Evolutionary conservation across 1,140 invertebrate species (phyloP).

Genomic region (Babylonia areolata): DNA sequence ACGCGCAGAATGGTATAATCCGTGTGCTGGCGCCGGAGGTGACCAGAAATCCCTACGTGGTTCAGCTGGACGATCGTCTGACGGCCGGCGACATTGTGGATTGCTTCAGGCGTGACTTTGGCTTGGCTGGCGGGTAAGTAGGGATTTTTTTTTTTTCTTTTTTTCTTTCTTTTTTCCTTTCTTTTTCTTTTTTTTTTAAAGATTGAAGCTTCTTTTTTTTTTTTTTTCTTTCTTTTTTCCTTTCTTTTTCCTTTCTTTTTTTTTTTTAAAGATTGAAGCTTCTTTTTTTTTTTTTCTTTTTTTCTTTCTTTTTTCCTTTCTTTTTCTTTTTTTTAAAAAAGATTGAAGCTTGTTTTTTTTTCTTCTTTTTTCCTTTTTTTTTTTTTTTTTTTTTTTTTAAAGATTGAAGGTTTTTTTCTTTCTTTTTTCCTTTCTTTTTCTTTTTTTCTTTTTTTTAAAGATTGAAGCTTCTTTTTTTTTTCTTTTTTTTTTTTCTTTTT

Average conservation of each 20-base stretch:
- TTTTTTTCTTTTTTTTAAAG: background rate
- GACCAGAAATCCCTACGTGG: slow-evolving; percentile 74
- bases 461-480: background rate
- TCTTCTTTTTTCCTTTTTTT: background rate
- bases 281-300: background rate
- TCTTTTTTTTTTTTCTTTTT: background rate
- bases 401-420: background rate
- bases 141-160: background rate
- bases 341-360: background rate
- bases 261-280: too few relatives aligned
- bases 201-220: background rate
- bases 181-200: background rate
- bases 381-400: background rate
- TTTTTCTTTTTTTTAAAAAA: background rate
- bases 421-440: background rate
- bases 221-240: background rate
- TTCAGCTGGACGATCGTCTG: slow-evolving; percentile 75
- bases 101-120: slow-evolving; percentile 69
- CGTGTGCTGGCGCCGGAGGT: slow-evolving; percentile 77
- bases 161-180: background rate
- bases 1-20: slow-evolving; percentile 77
- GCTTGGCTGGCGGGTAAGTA: background rate
- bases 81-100: slow-evolving; percentile 78
- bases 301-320: background rate
- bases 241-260: background rate